phyloP scores from a whole-genome alignment of 2,797 vertebrate genomes.

The Pipistrellus pygmaeus region DNA sequence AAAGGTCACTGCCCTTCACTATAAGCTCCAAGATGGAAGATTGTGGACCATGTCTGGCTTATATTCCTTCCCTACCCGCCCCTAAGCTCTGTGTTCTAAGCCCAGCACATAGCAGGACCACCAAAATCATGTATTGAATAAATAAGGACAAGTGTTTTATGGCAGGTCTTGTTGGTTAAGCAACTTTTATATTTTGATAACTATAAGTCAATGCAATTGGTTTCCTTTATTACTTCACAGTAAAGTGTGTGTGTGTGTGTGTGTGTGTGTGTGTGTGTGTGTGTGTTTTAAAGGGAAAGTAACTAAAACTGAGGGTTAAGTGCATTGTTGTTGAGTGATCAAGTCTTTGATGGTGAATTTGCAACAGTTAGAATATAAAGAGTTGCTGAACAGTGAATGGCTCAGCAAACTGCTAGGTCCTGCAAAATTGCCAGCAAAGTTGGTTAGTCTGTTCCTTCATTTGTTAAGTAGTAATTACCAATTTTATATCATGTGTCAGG shows the following conservation, averaged over 20 bases:
- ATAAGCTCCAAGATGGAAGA: neutral
- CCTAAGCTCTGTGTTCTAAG: neutral
- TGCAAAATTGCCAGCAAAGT: neutral
- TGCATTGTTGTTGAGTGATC: neutral
- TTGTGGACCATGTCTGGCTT: neutral
- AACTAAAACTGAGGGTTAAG: constrained; percentile 22
- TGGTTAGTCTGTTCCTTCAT: constrained; percentile 3
- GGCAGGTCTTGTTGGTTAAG: neutral
- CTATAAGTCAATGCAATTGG: too few relatives aligned
- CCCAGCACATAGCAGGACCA: neutral
- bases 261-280: neutral
- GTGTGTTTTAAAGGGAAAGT: neutral
- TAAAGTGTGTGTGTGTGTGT: neutral
- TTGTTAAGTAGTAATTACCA: neutral
- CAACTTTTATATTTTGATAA: neutral
- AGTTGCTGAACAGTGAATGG: neutral
- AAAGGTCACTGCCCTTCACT: neutral
- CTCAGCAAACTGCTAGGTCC: neutral
- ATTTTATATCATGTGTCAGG: neutral
- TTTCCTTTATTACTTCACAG: neutral
- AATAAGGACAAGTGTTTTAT: neutral
- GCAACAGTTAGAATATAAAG: neutral
- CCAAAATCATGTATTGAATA: neutral
- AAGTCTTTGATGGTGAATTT: constrained; percentile 18
- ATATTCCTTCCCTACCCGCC: neutral